Evolutionary conservation across 1,140 invertebrate species (phyloP).

Genomic region (Drosophila subobscura): DNA sequence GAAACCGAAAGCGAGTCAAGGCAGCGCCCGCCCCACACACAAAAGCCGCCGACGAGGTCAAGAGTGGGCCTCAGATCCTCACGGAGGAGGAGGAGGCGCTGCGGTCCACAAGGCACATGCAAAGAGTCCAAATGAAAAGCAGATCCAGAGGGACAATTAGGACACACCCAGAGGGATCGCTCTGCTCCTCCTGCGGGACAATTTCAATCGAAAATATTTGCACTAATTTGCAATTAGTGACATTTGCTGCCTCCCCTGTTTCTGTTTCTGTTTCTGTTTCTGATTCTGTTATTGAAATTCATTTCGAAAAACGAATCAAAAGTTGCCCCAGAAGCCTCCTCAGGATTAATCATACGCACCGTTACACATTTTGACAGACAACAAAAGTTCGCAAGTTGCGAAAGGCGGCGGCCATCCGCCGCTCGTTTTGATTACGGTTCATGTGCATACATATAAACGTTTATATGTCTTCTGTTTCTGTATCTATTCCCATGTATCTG

Average conservation of each 20-base stretch:
- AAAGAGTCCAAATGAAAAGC: slow-evolving; percentile 35
- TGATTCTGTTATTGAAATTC: slow-evolving; percentile 23
- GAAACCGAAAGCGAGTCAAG: slow-evolving; percentile 56
- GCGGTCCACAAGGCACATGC: slow-evolving; percentile 1
- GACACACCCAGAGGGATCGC: neutral
- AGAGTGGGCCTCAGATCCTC: slow-evolving; percentile 21
- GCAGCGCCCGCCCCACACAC: slow-evolving; percentile 12
- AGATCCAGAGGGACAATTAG: slow-evolving; percentile 37
- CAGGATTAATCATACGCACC: slow-evolving; percentile 75
- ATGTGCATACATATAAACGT: slow-evolving; percentile 1
- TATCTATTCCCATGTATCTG: neutral
- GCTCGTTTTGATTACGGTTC: slow-evolving; percentile 49
- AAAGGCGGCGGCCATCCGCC: too few relatives aligned
- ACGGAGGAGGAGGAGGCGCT: neutral
- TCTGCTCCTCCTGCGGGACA: neutral
- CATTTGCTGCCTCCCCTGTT: slow-evolving; percentile 13
- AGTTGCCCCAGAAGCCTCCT: slow-evolving; percentile 16
- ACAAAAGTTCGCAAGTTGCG: slow-evolving; percentile 47
- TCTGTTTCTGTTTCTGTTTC: too few relatives aligned
- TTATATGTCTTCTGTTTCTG: neutral
- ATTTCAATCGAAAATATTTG: slow-evolving; percentile 47
- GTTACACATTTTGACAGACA: slow-evolving; percentile 60
- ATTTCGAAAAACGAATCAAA: slow-evolving; percentile 6
- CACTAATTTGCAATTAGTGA: slow-evolving; percentile 65
- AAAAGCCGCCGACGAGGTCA: slow-evolving; percentile 38